phyloP scores from a whole-genome alignment of 2,797 vertebrate species.

The Pitangus sulphuratus region DNA sequence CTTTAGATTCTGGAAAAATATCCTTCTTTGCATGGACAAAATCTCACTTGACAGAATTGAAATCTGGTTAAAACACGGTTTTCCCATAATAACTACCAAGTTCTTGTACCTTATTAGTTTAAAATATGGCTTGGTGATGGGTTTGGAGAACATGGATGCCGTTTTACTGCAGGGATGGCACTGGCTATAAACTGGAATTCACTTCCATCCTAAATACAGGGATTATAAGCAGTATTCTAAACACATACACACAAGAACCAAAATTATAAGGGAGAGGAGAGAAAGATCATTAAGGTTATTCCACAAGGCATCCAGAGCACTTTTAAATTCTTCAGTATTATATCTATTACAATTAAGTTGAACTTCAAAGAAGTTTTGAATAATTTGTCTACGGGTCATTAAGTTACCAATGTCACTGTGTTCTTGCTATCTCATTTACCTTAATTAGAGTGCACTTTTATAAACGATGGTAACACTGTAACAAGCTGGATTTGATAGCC shows the following conservation, averaged over 20 bases:
- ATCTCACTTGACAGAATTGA: not conserved
- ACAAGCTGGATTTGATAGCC: conserved; percentile 49
- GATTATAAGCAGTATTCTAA: conserved; percentile 16
- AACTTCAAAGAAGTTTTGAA: conserved; percentile 56
- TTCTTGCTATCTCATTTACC: conserved; percentile 64
- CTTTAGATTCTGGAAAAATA: not conserved
- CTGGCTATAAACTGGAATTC: not conserved
- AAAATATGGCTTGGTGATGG: not conserved
- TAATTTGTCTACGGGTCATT: conserved; percentile 58
- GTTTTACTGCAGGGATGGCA: not conserved
- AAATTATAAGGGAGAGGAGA: not conserved
- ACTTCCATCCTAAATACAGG: not conserved
- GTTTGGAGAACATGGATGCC: not conserved
- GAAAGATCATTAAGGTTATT: conserved; percentile 10
- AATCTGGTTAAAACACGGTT: not conserved
- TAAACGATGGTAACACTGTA: not conserved
- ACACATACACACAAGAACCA: not conserved
- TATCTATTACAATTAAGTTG: conserved; percentile 49
- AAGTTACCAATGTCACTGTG: conserved; percentile 63
- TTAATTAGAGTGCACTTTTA: conserved; percentile 63
- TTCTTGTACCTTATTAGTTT: not conserved
- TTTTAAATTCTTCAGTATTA: conserved; percentile 16
- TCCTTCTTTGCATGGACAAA: not conserved
- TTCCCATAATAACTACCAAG: not conserved
- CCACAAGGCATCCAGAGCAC: not conserved